Base-by-base conservation (phyloP, 2,113 vertebrate genomes). In the Tapirus terrestris region DNA sequence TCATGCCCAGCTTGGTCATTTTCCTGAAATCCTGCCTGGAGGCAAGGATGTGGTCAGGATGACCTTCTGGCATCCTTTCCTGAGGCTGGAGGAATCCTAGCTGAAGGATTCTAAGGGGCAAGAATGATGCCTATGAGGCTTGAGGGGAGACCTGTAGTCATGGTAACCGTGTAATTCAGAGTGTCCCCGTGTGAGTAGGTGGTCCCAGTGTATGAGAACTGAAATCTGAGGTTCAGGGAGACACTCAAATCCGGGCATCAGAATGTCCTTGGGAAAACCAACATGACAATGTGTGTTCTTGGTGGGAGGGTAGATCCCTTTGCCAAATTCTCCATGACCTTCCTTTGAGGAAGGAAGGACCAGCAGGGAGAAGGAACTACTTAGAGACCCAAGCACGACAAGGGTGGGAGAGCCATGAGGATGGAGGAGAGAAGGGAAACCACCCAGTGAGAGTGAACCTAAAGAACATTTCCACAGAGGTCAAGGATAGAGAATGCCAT, bases 111-210 rank as follows among this genome's bases (percentile, higher is more conserved):
- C 89, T 61, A 65, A 67, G 58, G 85, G 53, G 70, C 33, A 61
- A 90, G 43, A 73, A 80, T 39, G 68, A 79, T 80, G 58, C 51
- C 87, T 53, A 36, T 12, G 31, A 77, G 90, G 39, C 63, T 92
- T 51, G 45, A 94, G 63, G n/a, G 56, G 76, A 92, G 80, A 68
- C 36, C 43, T 61, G 92, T 95, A 10, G 76, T 77, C 96, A 97
- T 95, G 89, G 91, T 45, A 97, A 96, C 93, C 72, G 11, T 23
- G n/a, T 16, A 33, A 9, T 89, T 76, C 60, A 7, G 36, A 56
- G 31, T 90, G 87, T 95, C n/a, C 84, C 83, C 67, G 45, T 63
- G 63, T 67, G 75, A 97, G 83, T 65, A 84, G 83, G 58, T 84
- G 67, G 90, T 96, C 87, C 75, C 31, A 39, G 79, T 68, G 39